Conservation (phyloP, 2,113 vertebrate species). For the Dryoscopus gambensis region DNA sequence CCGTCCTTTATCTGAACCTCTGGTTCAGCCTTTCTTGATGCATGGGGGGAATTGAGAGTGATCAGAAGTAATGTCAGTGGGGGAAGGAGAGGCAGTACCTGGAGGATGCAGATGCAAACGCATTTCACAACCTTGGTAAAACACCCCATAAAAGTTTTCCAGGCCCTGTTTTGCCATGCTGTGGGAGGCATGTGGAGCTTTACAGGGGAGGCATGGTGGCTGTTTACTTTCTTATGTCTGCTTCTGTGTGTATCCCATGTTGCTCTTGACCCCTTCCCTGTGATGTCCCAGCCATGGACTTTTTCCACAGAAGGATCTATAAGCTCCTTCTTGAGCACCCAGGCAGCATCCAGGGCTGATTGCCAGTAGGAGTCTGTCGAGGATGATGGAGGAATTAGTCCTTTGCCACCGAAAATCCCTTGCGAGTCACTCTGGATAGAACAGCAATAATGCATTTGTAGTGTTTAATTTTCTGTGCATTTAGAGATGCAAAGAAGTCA, state of each 20-base stretch:
- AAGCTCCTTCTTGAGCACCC: neutral
- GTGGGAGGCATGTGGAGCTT: neutral
- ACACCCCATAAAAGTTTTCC: neutral
- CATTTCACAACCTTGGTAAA: neutral
- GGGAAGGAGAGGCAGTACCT: neutral
- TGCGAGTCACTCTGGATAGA: neutral
- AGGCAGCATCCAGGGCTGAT: neutral
- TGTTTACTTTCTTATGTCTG: neutral
- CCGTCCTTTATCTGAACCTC: neutral
- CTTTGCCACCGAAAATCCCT: slow-evolving; percentile 10
- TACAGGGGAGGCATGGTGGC: neutral
- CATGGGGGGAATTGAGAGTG: neutral
- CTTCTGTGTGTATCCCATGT: neutral
- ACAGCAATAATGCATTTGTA: slow-evolving; percentile 20
- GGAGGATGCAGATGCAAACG: neutral
- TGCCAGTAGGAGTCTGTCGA: neutral
- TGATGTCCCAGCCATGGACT: neutral
- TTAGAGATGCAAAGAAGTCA: slow-evolving; percentile 48
- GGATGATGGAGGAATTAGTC: slow-evolving; percentile 56
- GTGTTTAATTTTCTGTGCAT: slow-evolving; percentile 52
- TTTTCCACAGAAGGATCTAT: neutral
- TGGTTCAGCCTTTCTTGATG: neutral
- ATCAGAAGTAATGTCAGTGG: neutral
- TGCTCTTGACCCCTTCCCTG: neutral
- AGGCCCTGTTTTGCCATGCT: neutral